Percentiles rank a stretch among this genome's conserved stretches.
phyloP scores from a whole-genome alignment of 2,113 vertebrate species.

The Brienomyrus longianalis region DNA sequence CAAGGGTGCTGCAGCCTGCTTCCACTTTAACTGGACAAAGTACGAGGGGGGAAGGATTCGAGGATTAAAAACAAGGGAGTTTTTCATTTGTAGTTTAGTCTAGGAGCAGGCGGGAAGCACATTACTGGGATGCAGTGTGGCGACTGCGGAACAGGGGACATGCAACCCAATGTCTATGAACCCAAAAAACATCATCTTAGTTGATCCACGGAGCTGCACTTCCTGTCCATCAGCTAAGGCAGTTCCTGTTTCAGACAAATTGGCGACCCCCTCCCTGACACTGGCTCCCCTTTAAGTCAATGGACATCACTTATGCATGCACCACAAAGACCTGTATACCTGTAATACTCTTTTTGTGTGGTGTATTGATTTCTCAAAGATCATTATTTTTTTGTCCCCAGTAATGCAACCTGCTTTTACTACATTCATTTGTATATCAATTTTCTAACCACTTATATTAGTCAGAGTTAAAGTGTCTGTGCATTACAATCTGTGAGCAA shows the following conservation, averaged over 20 bases:
- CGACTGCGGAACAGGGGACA: background rate
- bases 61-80: background rate
- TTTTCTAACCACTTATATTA: background rate
- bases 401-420: background rate
- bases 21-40: constrained; percentile 37
- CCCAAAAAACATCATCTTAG: background rate
- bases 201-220: background rate
- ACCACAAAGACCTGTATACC: background rate
- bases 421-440: background rate
- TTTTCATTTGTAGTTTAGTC: background rate
- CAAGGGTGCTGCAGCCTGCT: constrained; percentile 43
- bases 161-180: background rate
- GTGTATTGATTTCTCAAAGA: background rate
- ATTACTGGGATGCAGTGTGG: background rate
- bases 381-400: background rate
- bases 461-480: background rate
- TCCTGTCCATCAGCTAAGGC: background rate
- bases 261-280: background rate
- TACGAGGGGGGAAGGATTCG: constrained; percentile 22
- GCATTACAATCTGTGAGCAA: background rate
- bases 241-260: background rate
- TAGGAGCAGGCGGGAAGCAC: background rate
- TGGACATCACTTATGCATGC: background rate
- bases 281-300: background rate
- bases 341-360: background rate